Base-by-base conservation (phyloP, 1,140 invertebrate species). In the Bombus sylvicola region DNA sequence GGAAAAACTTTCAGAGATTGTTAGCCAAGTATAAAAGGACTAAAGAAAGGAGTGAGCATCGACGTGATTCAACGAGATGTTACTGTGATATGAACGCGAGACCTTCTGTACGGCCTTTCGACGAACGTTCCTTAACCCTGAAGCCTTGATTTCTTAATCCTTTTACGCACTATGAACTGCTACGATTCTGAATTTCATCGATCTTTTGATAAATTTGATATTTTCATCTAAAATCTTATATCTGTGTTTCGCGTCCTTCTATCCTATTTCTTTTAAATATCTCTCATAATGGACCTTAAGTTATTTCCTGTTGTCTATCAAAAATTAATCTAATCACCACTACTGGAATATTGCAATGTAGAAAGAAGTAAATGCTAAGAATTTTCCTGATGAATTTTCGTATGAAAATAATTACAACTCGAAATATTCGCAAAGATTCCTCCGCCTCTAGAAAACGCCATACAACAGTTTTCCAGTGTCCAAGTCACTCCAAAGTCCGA, bases 1-100 rank as follows among this genome's bases (percentile, higher is more conserved):
- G 59, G 81, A 83, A 76, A 83, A 83, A 37, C 72, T 76, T n/a
- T 12, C 73, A 28, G 59, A 39, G 73, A 82, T 73, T 82, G 71
- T 75, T 75, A 82, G 47, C 31, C 37, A 39, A 43, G 37, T 73
- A 74, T 12, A 74, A 66, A 80, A 9, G 18, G 57, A 25, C 28
- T 28, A 39, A 31, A 57, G 15, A 88, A 75, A 78, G 86, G 86
- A 83, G 22, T 5, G 62, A 77, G 18, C 41, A 37, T 83, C 34
- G 6, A 53, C 34, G 86, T 85, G 85, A 87, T 90, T 85, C 88
- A 88, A 84, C 81, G 86, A 85, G 76, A 74, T 43, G 82, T 18
- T 3, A 6, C 12, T 37, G 10, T 22, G 82, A 84, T 69, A 43
- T 6, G 37, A 81, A 9, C 41, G 57, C n/a, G 83, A 53, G 81